These are phyloP conservation scores for Trachelus troglodyta DNA, from an alignment of 2,888 invertebrate genomes.

Conservation along the genomic window DNA sequence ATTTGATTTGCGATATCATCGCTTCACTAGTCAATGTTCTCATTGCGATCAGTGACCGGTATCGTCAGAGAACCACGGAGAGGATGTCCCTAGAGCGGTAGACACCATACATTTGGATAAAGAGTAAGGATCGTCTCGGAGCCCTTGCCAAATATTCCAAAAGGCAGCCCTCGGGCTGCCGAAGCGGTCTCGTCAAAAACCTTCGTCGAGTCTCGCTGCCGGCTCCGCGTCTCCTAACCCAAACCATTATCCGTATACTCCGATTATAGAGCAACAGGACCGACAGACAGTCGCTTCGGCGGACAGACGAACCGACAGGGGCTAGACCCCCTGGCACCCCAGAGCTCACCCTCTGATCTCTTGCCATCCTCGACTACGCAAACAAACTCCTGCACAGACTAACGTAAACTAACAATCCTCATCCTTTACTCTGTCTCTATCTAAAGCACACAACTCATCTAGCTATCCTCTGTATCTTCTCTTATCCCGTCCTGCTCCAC, in stretches of 20 bases:
- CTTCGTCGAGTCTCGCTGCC: slow-evolving; percentile 30
- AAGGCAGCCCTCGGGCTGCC: slow-evolving; percentile 21
- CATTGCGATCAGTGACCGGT: not conserved
- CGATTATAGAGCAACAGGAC: slow-evolving; percentile 56
- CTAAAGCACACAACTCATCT: not conserved
- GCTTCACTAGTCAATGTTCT: not conserved
- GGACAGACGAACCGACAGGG: slow-evolving; percentile 38
- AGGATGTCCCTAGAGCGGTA: not conserved
- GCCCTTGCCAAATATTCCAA: not conserved
- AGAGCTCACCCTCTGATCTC: not conserved
- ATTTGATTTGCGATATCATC: not conserved
- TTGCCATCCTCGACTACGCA: slow-evolving; percentile 1
- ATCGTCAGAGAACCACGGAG: not conserved
- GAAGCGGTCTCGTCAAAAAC: slow-evolving; percentile 18
- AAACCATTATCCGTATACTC: slow-evolving; percentile 49
- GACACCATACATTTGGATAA: not conserved
- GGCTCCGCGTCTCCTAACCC: slow-evolving; percentile 32
- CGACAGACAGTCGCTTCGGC: slow-evolving; percentile 29
- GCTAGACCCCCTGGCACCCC: slow-evolving; percentile 48
- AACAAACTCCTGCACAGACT: slow-evolving; percentile 5
- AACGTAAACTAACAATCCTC: slow-evolving; percentile 6
- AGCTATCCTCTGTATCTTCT: not conserved
- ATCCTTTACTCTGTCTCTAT: not conserved
- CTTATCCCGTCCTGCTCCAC: not conserved
- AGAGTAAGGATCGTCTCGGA: not conserved